phyloP scores from a whole-genome alignment of 1,140 invertebrate genomes.

The Oscheius sp. region DNA sequence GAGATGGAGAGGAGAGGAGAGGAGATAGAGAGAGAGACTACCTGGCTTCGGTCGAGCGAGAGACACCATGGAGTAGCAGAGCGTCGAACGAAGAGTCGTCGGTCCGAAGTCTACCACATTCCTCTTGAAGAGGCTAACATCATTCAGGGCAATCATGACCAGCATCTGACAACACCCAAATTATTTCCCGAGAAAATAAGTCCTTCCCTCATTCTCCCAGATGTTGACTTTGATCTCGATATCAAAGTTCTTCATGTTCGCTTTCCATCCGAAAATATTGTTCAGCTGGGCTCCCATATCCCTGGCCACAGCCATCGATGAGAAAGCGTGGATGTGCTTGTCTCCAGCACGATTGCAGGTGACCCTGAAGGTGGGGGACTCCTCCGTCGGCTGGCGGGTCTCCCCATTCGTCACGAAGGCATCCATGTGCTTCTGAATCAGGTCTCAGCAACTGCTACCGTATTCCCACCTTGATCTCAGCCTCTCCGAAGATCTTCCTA shows the following conservation, averaged over 20 bases:
- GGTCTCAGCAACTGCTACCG: not conserved
- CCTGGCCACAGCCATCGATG: constrained; percentile 21
- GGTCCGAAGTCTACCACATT: constrained; percentile 17
- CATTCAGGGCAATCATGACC: constrained; percentile 25
- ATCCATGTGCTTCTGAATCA: not conserved
- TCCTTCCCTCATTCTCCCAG: not conserved
- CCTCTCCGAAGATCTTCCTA: constrained; percentile 3
- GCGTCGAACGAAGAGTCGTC: constrained; percentile 13
- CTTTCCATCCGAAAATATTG: constrained; percentile 19
- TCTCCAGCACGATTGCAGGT: constrained; percentile 16
- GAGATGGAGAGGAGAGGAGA: not conserved
- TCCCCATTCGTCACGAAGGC: not conserved
- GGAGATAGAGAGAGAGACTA: too few species aligned
- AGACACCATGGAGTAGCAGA: constrained; percentile 13
- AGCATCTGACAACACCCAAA: not conserved
- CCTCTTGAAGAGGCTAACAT: constrained; percentile 18
- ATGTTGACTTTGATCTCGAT: constrained; percentile 18
- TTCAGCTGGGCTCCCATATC: constrained; percentile 16
- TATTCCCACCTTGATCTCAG: not conserved
- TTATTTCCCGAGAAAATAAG: not conserved
- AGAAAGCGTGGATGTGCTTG: constrained; percentile 16
- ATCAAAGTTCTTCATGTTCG: constrained; percentile 15
- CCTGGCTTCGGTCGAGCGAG: constrained; percentile 14
- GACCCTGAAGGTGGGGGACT: constrained; percentile 13
- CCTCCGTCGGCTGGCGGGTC: not conserved